Percentiles rank a stretch among this genome's conserved stretches.
These are phyloP conservation scores for Aphelenchoides avenae DNA, from an alignment of 1,140 invertebrate genomes.

Conservation along the genomic window DNA sequence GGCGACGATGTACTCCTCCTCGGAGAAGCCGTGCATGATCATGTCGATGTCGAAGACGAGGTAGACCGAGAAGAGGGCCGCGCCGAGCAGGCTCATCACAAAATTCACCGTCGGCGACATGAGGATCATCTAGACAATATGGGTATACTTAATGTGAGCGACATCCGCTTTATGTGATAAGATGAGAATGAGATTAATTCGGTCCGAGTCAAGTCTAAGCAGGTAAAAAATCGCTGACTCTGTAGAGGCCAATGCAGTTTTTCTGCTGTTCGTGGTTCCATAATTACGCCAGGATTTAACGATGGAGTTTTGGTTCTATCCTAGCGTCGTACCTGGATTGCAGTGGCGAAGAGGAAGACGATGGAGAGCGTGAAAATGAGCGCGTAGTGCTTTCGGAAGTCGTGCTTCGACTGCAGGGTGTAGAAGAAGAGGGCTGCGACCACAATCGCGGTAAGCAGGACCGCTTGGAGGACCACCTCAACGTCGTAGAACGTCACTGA, in stretches of 20 bases:
- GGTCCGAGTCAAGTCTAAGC: no score
- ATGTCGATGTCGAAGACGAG: conserved; percentile 62
- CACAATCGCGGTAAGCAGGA: conserved; percentile 61
- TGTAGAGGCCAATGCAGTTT: neutral
- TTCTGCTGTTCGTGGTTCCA: no score
- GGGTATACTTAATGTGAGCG: conserved; percentile 8
- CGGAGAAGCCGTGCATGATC: conserved; percentile 62
- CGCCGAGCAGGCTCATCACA: conserved; percentile 60
- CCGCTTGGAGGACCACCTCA: conserved; percentile 61
- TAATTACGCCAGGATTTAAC: no score
- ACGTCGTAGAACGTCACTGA: conserved; percentile 63
- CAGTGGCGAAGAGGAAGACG: conserved; percentile 46
- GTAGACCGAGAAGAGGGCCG: conserved; percentile 62
- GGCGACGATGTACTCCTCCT: conserved; percentile 62
- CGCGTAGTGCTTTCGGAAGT: conserved; percentile 61
- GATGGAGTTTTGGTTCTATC: no score
- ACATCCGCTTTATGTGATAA: no score
- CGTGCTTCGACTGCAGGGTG: conserved; percentile 63
- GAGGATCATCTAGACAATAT: conserved; percentile 61
- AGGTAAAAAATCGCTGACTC: neutral
- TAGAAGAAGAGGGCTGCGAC: conserved; percentile 62
- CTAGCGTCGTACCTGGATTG: conserved; percentile 41
- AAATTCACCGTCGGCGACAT: conserved; percentile 60
- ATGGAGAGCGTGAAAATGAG: conserved; percentile 41
- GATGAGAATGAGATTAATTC: no score